phyloP scores from a whole-genome alignment of 2,797 vertebrate genomes.

The Bucorvus abyssinicus region DNA sequence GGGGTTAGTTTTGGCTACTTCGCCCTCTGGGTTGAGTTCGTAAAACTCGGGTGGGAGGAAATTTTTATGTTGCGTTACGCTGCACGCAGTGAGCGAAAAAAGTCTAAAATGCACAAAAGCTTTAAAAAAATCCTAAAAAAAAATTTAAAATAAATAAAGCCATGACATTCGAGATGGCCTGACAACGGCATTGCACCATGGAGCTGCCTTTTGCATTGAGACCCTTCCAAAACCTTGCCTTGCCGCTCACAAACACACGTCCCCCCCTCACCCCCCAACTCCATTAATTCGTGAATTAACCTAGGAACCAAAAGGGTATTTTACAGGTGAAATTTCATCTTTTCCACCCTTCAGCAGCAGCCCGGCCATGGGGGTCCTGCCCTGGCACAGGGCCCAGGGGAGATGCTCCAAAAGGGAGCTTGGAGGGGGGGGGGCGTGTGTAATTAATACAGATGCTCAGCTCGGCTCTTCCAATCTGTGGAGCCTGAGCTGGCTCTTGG shows the following conservation, averaged over 20 bases:
- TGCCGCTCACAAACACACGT: background rate
- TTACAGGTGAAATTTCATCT: background rate
- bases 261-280: too few species aligned
- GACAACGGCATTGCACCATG: background rate
- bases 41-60: background rate
- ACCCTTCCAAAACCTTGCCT: background rate
- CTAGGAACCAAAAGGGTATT: background rate
- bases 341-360: background rate
- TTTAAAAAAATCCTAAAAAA: too few species aligned
- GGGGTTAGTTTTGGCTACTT: background rate
- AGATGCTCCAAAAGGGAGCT: background rate
- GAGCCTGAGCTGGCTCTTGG: background rate
- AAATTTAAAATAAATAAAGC: background rate
- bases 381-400: background rate
- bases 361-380: background rate
- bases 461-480: background rate
- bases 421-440: background rate
- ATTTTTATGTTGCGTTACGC: accelerated
- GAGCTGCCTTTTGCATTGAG: background rate
- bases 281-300: accelerated
- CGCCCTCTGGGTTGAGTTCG: background rate
- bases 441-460: background rate
- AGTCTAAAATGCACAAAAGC: background rate
- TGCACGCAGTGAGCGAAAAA: accelerated
- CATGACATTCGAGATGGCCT: background rate